Evolutionary conservation across 2,113 vertebrate species (phyloP).

Genomic region (Hydrolagus affinis): DNA sequence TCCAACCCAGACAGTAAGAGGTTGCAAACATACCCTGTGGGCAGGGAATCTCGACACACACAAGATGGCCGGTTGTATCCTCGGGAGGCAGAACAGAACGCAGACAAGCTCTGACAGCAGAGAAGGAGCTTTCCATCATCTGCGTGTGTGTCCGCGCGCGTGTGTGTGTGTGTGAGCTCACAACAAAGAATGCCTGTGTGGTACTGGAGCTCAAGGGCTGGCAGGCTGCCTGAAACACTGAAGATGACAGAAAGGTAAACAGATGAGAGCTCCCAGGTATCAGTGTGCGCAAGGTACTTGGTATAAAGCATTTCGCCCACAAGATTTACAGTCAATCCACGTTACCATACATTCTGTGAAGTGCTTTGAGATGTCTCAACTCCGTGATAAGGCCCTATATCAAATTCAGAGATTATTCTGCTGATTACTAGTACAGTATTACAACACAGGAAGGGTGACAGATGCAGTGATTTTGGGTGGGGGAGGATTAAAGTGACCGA

Average conservation of each 20-base stretch:
- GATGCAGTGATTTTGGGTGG: too few relatives aligned
- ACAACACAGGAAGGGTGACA: too few relatives aligned
- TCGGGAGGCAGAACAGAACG: slow-evolving; percentile 16
- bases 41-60: not conserved
- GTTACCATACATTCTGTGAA: too few relatives aligned
- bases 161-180: not conserved
- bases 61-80: not conserved
- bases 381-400: too few relatives aligned
- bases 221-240: not conserved
- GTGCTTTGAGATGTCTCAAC: too few relatives aligned
- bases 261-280: too few relatives aligned
- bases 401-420: too few relatives aligned
- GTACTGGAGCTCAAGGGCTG: not conserved
- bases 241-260: not conserved
- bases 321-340: too few relatives aligned
- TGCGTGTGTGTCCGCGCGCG: not conserved
- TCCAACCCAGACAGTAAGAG: not conserved
- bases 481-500: too few relatives aligned
- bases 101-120: not conserved
- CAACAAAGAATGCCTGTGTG: not conserved
- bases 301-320: too few relatives aligned
- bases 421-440: too few relatives aligned
- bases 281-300: too few relatives aligned
- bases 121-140: not conserved
- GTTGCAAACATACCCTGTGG: not conserved